These are phyloP conservation scores for Agonopterix subpropinquella DNA, from an alignment of 2,888 invertebrate species.

Conservation along the genomic window DNA sequence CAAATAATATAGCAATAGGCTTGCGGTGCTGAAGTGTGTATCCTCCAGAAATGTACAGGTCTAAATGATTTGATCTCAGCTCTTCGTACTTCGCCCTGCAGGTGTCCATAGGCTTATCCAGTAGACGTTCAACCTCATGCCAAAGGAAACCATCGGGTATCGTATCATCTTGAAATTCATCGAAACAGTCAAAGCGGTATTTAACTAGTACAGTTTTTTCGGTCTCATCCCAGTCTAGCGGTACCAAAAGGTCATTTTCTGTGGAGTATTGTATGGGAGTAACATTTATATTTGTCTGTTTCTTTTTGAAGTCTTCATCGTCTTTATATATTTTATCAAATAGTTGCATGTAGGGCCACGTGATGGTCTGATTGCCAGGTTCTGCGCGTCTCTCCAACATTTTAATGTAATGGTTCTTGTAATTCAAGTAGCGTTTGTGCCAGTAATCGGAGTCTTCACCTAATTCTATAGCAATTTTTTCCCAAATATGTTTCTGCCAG, in stretches of 20 bases:
- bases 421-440: conserved; percentile 60
- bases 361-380: conserved; percentile 29
- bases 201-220: conserved; percentile 55
- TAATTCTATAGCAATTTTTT: conserved; percentile 49
- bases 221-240: conserved; percentile 40
- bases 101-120: conserved; percentile 44
- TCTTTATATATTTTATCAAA: conserved; percentile 55
- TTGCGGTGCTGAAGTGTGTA: conserved; percentile 39
- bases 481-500: conserved; percentile 51
- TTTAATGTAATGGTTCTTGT: conserved; percentile 57
- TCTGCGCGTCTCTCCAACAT: conserved; percentile 41
- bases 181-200: conserved; percentile 57
- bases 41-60: conserved; percentile 32
- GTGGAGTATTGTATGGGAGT: not conserved
- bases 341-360: conserved; percentile 55
- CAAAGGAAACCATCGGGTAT: conserved; percentile 61
- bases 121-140: conserved; percentile 56
- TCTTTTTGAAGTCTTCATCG: conserved; percentile 47
- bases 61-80: conserved; percentile 39
- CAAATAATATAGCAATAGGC: conserved; percentile 50
- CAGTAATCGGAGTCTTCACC: conserved; percentile 56
- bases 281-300: conserved; percentile 12
- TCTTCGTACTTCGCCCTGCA: conserved; percentile 46
- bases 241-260: not conserved
- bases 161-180: conserved; percentile 55